These are phyloP conservation scores for Drosophila persimilis DNA, from an alignment of 1,140 invertebrate genomes.

Conservation along the genomic window DNA sequence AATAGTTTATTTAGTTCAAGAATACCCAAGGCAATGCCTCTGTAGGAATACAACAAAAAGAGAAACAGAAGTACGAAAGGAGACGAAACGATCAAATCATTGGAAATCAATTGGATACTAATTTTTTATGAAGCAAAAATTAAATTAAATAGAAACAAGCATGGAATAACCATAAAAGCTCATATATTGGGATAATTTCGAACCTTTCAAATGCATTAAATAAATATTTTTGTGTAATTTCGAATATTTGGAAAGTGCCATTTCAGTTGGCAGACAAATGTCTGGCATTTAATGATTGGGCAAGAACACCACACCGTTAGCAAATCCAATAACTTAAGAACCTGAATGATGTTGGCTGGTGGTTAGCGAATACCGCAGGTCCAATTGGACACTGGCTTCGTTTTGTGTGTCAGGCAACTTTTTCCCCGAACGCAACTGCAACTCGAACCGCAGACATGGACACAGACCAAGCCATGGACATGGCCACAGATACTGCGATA, in stretches of 20 bases:
- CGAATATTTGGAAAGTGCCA: background rate
- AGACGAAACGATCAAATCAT: slow-evolving; percentile 4
- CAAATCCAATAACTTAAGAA: slow-evolving; percentile 30
- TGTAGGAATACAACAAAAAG: background rate
- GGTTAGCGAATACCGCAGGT: slow-evolving; percentile 15
- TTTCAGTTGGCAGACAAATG: background rate
- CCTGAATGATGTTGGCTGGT: slow-evolving; percentile 10
- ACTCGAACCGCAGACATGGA: slow-evolving; percentile 10
- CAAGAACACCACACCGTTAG: slow-evolving; percentile 38
- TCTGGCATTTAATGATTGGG: slow-evolving; percentile 25
- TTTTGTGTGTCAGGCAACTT: slow-evolving; percentile 46
- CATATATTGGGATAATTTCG: too few relatives aligned
- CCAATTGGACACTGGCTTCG: slow-evolving; percentile 8
- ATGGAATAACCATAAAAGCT: background rate
- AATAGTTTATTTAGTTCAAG: slow-evolving; percentile 78
- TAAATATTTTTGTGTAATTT: background rate
- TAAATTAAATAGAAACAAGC: background rate
- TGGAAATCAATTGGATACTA: background rate
- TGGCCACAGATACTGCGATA: slow-evolving; percentile 1
- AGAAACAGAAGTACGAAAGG: slow-evolving; percentile 1
- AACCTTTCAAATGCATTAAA: background rate
- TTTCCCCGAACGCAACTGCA: slow-evolving; percentile 24
- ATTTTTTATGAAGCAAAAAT: background rate
- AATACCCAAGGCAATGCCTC: slow-evolving; percentile 13
- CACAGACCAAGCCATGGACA: slow-evolving; percentile 6